Percentiles rank a stretch among this genome's conserved stretches.
Conservation (phyloP, 1,140 invertebrate genomes). For the Zaprionus inermis region DNA sequence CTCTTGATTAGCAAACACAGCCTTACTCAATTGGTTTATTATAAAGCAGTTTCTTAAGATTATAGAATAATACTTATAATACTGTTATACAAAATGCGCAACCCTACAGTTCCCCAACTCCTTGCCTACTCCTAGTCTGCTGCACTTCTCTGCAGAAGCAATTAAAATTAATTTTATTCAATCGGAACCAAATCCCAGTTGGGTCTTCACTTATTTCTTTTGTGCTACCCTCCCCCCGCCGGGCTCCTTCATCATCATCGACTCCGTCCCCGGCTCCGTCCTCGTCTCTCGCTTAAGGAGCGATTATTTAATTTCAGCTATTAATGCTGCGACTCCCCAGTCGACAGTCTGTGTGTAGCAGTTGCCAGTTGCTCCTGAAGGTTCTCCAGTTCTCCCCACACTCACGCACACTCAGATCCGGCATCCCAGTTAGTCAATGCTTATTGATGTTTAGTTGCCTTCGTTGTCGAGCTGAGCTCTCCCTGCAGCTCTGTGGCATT, state of each 20-base stretch:
- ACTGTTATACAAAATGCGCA: too few species aligned
- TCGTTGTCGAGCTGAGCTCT: constrained; percentile 38
- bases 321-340: constrained; percentile 64
- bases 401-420: constrained; percentile 5
- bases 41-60: too few species aligned
- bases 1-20: too few species aligned
- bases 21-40: too few species aligned
- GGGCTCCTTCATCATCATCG: background rate
- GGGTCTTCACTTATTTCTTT: constrained; percentile 76
- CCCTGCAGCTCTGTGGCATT: constrained; percentile 50
- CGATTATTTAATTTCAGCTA: constrained; percentile 80
- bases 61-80: background rate
- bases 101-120: constrained; percentile 1
- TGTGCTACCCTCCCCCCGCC: constrained; percentile 23
- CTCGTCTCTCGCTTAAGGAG: constrained; percentile 59
- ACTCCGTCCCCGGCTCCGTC: constrained; percentile 11
- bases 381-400: constrained; percentile 23
- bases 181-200: constrained; percentile 72
- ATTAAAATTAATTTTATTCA: constrained; percentile 80
- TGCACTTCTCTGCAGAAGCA: constrained; percentile 37
- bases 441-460: constrained; percentile 78
- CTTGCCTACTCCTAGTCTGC: background rate
- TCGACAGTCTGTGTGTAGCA: constrained; percentile 31
- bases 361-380: constrained; percentile 46
- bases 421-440: constrained; percentile 76